Base-by-base conservation (phyloP, 2,113 vertebrate species). In the Sorex fumeus region DNA sequence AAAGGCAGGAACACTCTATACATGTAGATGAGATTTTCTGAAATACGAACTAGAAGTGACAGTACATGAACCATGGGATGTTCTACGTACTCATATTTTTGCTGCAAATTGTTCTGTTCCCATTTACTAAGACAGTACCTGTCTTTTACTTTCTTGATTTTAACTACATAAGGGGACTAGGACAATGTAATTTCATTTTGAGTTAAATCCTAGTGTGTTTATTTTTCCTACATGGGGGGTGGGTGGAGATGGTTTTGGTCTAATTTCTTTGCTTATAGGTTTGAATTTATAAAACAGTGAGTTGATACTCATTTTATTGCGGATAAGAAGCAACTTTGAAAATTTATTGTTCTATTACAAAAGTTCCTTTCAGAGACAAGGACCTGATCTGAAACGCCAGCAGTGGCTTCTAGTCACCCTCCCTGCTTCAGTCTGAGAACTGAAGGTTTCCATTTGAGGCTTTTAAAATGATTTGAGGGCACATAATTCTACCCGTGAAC, bases 281-380 rank as follows among this genome's bases (percentile, higher is more conserved):
- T 74, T 74, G 67, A 81, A 30, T 9, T 43, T 36, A 43, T 28
- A 78, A 70, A 74, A 77, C 60, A 45, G 8, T 10, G 1, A 15
- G 6, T 60, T 64, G 11, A 11, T 85, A 81, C 30, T 82, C 32
- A 40, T 69, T 80, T 88, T 88, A 3, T 78, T 77, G 30, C 47
- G 78, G 50, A 60, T 27, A 70, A 30, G 13, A 9, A 86, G 12
- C 36, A 75, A n/a, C 25, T 81, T 62, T 84, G 72, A 93, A 83
- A 93, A 86, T 66, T 78, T 12, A 78, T 8, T 4, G 3, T 76
- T 72, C n/a, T 66, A 45, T 92, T 91, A 86, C 80, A 18, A 76
- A 93, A 80, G 45, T 71, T 66, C 28, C 7, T 93, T 87, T 18
- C 32, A 74, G 19, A 60, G 60, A 32, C 67, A 34, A 83, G 13